phyloP scores from a whole-genome alignment of 2,113 vertebrate genomes.

The Malaclemys terrapin region DNA sequence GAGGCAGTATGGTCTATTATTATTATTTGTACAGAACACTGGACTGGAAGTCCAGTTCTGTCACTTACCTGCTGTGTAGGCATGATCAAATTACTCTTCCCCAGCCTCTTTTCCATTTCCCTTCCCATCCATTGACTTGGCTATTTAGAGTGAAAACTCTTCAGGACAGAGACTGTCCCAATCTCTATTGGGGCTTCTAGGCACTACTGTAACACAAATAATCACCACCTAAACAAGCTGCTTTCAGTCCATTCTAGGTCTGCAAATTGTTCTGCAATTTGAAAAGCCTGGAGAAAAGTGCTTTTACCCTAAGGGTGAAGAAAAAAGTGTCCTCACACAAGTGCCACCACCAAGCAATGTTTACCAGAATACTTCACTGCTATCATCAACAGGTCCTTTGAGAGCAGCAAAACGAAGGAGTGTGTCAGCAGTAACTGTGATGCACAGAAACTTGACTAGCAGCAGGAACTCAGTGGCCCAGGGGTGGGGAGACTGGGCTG shows the following conservation, averaged over 20 bases:
- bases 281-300: not conserved
- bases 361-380: not conserved
- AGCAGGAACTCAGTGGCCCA: not conserved
- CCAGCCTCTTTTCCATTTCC: not conserved
- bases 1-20: not conserved
- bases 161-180: not conserved
- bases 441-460: not conserved
- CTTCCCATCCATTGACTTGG: not conserved
- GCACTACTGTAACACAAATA: not conserved
- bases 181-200: not conserved
- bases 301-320: not conserved
- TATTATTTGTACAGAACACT: not conserved
- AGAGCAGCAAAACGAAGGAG: not conserved
- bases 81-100: not conserved
- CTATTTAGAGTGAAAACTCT: not conserved
- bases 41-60: not conserved
- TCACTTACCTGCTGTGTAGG: not conserved
- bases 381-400: not conserved
- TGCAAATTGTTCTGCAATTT: not conserved
- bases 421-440: not conserved
- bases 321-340: not conserved
- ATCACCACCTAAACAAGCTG: not conserved
- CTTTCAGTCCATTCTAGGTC: not conserved
- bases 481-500: not conserved
- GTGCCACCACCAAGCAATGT: not conserved